Evolutionary conservation across 2,888 invertebrate species (phyloP), one percentile per base, ranked within the genome.

Genomic region (Andrena bicolor): DNA sequence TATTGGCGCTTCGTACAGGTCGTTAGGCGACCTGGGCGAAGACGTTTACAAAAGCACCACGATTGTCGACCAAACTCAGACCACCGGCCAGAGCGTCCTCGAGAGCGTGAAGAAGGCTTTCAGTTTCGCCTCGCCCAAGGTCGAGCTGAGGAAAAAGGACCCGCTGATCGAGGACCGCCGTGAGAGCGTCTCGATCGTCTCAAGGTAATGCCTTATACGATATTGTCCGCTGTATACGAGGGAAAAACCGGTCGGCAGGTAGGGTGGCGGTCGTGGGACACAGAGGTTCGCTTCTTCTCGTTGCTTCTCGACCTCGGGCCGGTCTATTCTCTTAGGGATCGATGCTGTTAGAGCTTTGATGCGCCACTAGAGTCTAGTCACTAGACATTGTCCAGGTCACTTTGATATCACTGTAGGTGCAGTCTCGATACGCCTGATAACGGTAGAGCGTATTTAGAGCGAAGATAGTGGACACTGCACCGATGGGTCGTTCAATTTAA

Each of bases 31-130:
- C 91, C 93, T 94, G 91, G 94, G 94, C 90, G 96, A 95, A 92
- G 95, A 96, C 93, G 95, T 96, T 87, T 96, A 96, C 95, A 95
- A 95, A 91, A 95, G 95, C 91, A 96, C 96, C 65, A 96, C 96
- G 71, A 93, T 94, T 91, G 93, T 95, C 87, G 95, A 95, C 56
- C 95, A 94, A 88, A 94, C 94, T 89, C 95, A 95, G 91, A 94
- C 94, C 85, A 94, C 94, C 86, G 93, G 94, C 53, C 93, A 94
- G 84, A 95, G 95, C 88, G 94, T 96, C 82, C 92, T 96, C 90
- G 95, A 95, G 89, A 95, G 95, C 86, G 94, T 96, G 90, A 96
- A 96, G 94, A 96, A 95, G 94, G 95, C 95, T 82, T 95, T 96
- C 94, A 95, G 93, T 87, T 94, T 95, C 90, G 94, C 94, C 83